phyloP scores from a whole-genome alignment of 2,888 invertebrate species.

The Trichogramma dendrolimi region DNA sequence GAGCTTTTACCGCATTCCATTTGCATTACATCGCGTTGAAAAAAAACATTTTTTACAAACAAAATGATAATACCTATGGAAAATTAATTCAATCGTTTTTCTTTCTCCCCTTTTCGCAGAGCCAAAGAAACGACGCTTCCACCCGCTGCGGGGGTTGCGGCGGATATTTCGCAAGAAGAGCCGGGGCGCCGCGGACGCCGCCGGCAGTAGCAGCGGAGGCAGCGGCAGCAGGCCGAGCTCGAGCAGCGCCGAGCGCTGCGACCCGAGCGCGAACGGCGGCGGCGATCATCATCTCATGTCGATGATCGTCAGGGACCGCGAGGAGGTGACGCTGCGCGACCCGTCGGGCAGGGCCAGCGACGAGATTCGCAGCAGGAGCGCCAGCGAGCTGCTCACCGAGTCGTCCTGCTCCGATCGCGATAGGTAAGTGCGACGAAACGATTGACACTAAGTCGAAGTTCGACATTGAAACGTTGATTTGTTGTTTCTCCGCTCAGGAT shows the following conservation, averaged over 20 bases:
- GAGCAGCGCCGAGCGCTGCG: constrained; percentile 31
- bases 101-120: constrained; percentile 40
- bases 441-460: not conserved
- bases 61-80: too few relatives aligned
- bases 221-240: constrained; percentile 43
- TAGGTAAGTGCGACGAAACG: constrained; percentile 33
- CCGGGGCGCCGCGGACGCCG: constrained; percentile 54
- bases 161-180: constrained; percentile 67
- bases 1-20: too few relatives aligned
- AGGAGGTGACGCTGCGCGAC: constrained; percentile 55
- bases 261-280: constrained; percentile 8
- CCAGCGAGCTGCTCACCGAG: constrained; percentile 64
- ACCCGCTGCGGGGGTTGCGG: constrained; percentile 62
- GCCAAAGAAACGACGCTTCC: constrained; percentile 62
- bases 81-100: not conserved
- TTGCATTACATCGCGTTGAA: too few relatives aligned
- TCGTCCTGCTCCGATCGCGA: constrained; percentile 41
- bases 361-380: constrained; percentile 59
- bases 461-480: not conserved
- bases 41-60: too few relatives aligned
- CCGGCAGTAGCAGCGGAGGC: constrained; percentile 66
- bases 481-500: constrained; percentile 41
- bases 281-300: constrained; percentile 19
- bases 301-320: constrained; percentile 43
- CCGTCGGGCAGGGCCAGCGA: constrained; percentile 49